These are phyloP conservation scores for Malacosoma neustria DNA, from an alignment of 2,888 invertebrate genomes.

Conservation along the genomic window DNA sequence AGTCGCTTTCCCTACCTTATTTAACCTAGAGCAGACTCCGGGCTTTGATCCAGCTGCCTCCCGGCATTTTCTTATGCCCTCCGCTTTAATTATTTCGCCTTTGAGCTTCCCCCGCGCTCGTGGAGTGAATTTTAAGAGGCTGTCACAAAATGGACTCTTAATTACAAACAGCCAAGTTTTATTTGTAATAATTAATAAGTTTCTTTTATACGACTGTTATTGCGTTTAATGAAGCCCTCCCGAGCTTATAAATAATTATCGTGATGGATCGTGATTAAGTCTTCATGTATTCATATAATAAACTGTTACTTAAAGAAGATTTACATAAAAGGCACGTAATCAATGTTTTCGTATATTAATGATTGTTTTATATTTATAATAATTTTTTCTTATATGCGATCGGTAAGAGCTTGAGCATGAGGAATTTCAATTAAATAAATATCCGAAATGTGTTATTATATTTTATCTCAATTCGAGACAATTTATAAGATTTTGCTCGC, in stretches of 20 bases:
- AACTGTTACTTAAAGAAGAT: too few species aligned
- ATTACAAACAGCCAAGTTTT: slow-evolving; percentile 54
- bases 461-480: too few species aligned
- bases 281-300: slow-evolving; percentile 1
- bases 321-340: too few species aligned
- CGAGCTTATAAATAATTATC: neutral
- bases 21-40: slow-evolving; percentile 50
- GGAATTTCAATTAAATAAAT: too few species aligned
- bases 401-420: too few species aligned
- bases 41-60: slow-evolving; percentile 58
- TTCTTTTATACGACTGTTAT: slow-evolving; percentile 27
- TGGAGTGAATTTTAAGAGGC: slow-evolving; percentile 68
- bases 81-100: slow-evolving; percentile 69
- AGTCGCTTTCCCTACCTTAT: slow-evolving; percentile 42
- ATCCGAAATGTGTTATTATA: too few species aligned
- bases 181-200: slow-evolving; percentile 65
- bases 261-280: neutral
- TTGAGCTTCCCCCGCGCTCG: slow-evolving; percentile 49
- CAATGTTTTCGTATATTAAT: too few species aligned
- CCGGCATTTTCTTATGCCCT: slow-evolving; percentile 62
- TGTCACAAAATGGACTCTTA: slow-evolving; percentile 68
- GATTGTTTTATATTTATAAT: too few species aligned
- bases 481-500: too few species aligned
- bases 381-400: too few species aligned
- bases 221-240: slow-evolving; percentile 9